phyloP scores from a whole-genome alignment of 2,113 vertebrate genomes.

The Datnioides undecimradiatus region DNA sequence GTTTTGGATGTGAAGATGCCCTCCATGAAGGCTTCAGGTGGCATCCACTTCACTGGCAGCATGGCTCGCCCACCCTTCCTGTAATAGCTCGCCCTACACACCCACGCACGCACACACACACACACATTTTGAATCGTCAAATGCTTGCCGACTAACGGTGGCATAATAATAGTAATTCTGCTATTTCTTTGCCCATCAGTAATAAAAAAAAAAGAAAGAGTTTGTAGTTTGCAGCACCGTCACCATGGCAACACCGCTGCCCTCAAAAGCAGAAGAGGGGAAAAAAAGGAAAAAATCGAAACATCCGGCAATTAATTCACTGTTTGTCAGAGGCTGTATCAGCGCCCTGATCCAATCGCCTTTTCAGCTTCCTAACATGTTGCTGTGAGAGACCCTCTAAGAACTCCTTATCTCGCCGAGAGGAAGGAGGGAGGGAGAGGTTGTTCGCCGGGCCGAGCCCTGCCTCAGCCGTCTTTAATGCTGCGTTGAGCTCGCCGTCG shows the following conservation, averaged over 20 bases:
- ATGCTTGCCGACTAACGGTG: background rate
- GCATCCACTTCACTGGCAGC: slow-evolving; percentile 99
- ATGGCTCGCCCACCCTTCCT: slow-evolving; percentile 98
- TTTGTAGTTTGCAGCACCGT: slow-evolving; percentile 10
- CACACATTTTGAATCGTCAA: slow-evolving; percentile 11
- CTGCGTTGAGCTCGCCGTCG: background rate
- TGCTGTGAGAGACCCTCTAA: slow-evolving; percentile 21
- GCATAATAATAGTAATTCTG: background rate
- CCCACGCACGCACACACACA: slow-evolving; percentile 18
- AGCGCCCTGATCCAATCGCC: slow-evolving; percentile 14
- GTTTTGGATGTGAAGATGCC: slow-evolving; percentile 99
- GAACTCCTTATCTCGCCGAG: slow-evolving; percentile 38
- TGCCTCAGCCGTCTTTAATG: slow-evolving; percentile 33
- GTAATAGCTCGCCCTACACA: slow-evolving; percentile 95
- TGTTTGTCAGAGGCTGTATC: slow-evolving; percentile 29
- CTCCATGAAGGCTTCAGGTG: slow-evolving; percentile 99
- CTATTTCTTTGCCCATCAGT: background rate
- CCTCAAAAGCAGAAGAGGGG: slow-evolving; percentile 8
- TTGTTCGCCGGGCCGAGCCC: background rate
- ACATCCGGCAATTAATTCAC: slow-evolving; percentile 38
- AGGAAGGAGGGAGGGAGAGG: background rate
- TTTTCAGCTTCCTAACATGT: slow-evolving; percentile 26
- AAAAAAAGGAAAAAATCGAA: slow-evolving; percentile 6
- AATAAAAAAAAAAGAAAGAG: slow-evolving; percentile 11
- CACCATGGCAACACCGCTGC: slow-evolving; percentile 54